Evolutionary conservation across 2,113 vertebrate genomes (phyloP), one percentile per base, ranked within the genome.

Genomic region (Poicephalus meyeri): DNA sequence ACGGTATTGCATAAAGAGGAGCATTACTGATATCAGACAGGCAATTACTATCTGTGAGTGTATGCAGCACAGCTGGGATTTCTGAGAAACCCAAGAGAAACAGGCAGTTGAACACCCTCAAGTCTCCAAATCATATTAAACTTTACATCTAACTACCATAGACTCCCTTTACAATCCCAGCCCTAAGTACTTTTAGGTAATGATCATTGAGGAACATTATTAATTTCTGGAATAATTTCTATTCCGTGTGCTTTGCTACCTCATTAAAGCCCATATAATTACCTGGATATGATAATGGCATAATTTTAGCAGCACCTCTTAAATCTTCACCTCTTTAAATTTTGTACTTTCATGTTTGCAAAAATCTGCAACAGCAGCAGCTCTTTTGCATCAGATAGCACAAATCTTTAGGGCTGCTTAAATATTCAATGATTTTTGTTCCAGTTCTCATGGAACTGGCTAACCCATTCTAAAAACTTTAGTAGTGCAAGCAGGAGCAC

Each of bases 211-310:
- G 33, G 77, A 86, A 41, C 21, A 13, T 70, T 55, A 84, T 85
- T 95, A 88, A 89, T 93, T 93, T 93, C 60, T 42, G 44, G 26
- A 78, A 49, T 92, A 56, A 76, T 92, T 95, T 93, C 60, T 88
- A 25, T 16, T 83, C 93, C 28, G 11, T 78, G 35, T 3, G 1
- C 46, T 96, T 80, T 86, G 50, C 71, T 70, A 55, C 42, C 55
- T 93, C 76, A 60, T 91, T 91, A 91, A 83, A 88, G 41, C 25
- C 37, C 9, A 7, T 69, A 77, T 4, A 82, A 52, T 79, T 91
- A 85, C 50, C 86, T 81, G 39, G 80, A 52, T 44, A 91, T 55
- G 47, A 60, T 76, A 87, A 91, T 14, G 23, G 66, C 58, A 61
- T 76, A 4, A 35, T 93, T 93, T 91, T 60, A 86, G 35, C 23